These are phyloP conservation scores for Rhyacophila brunnea DNA, from an alignment of 1,140 invertebrate genomes.

Conservation along the genomic window DNA sequence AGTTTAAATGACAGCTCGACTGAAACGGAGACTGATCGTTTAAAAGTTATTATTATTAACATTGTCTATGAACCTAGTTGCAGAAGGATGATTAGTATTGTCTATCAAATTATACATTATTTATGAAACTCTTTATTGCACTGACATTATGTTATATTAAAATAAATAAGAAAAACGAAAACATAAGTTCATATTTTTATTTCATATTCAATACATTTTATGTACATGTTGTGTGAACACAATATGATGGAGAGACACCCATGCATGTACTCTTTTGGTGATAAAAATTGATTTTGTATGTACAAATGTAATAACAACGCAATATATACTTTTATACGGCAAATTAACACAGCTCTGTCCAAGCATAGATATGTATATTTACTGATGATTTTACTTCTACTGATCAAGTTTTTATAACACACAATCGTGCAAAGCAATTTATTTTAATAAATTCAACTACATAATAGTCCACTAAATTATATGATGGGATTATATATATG, in stretches of 20 bases:
- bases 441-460: conserved; percentile 7
- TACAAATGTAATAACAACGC: conserved; percentile 36
- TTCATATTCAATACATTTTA: conserved; percentile 35
- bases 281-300: conserved; percentile 33
- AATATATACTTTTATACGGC: conserved; percentile 32
- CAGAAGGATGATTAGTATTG: too few species aligned
- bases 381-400: conserved; percentile 13
- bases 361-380: conserved; percentile 24
- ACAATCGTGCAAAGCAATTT: conserved; percentile 15
- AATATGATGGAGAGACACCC: conserved; percentile 31
- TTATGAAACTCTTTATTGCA: too few species aligned
- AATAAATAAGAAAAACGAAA: conserved; percentile 11
- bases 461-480: conserved; percentile 13
- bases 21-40: too few species aligned
- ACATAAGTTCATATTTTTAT: conserved; percentile 32
- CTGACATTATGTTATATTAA: not conserved
- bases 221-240: conserved; percentile 33
- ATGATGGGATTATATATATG: conserved; percentile 9
- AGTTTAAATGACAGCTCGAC: too few species aligned
- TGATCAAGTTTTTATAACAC: conserved; percentile 11
- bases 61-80: too few species aligned
- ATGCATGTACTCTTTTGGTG: conserved; percentile 34
- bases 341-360: conserved; percentile 30
- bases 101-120: too few species aligned
- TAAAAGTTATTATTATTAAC: too few species aligned